phyloP scores from a whole-genome alignment of 2,113 vertebrate genomes.

The Cochlearius cochlearius region DNA sequence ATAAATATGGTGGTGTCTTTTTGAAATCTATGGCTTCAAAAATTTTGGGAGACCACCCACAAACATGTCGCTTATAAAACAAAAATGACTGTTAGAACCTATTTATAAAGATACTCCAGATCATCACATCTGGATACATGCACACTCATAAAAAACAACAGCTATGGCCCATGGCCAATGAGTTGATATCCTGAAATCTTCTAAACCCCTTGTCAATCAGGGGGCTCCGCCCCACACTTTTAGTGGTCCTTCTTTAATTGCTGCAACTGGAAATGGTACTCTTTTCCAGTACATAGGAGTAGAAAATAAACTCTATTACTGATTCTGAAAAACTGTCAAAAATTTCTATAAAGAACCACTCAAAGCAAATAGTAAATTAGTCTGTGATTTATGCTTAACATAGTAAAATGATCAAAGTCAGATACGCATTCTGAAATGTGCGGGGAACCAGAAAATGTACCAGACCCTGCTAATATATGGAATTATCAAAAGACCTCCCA shows the following conservation, averaged over 20 bases:
- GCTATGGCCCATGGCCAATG: background rate
- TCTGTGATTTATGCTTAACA: slow-evolving; percentile 55
- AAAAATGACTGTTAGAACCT: background rate
- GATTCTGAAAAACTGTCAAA: slow-evolving; percentile 34
- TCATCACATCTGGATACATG: background rate
- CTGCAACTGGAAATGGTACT: background rate
- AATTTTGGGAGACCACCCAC: background rate
- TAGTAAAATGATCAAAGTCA: slow-evolving; percentile 62
- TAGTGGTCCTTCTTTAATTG: background rate
- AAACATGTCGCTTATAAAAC: background rate
- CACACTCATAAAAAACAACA: background rate
- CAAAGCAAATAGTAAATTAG: slow-evolving; percentile 65
- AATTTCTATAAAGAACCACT: slow-evolving; percentile 4
- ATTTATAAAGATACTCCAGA: background rate
- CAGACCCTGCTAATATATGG: slow-evolving; percentile 33
- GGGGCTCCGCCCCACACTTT: background rate
- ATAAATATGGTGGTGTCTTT: background rate
- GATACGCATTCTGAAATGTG: slow-evolving; percentile 37
- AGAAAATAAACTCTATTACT: slow-evolving; percentile 18
- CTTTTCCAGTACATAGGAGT: background rate
- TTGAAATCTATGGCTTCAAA: background rate
- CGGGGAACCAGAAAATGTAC: slow-evolving; percentile 43
- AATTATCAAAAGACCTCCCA: slow-evolving; percentile 70
- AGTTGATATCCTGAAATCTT: background rate
- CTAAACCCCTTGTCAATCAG: background rate